These are phyloP conservation scores for Phyllostomus hastatus DNA, from an alignment of 2,113 vertebrate species.

Conservation along the genomic window DNA sequence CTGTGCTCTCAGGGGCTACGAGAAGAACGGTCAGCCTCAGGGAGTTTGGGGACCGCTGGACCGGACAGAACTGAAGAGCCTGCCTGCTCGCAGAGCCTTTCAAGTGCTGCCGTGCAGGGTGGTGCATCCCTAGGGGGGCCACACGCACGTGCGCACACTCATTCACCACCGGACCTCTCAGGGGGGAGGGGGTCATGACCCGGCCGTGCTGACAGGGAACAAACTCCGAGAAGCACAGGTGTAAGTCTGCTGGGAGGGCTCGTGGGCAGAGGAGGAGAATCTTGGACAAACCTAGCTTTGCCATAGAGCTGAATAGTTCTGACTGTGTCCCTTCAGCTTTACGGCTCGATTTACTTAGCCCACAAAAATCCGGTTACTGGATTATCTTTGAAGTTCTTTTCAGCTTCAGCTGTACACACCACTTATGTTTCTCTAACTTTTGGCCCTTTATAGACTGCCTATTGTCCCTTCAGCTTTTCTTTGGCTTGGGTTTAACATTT, in stretches of 20 bases:
- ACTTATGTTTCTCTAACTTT: neutral
- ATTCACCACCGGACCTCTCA: neutral
- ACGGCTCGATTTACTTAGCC: neutral
- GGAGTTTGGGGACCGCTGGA: neutral
- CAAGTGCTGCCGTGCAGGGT: neutral
- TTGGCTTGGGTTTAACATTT: conserved; percentile 30
- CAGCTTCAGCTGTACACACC: neutral
- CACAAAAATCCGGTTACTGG: neutral
- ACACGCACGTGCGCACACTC: neutral
- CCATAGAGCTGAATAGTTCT: neutral
- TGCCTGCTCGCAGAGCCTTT: neutral
- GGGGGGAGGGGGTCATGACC: neutral
- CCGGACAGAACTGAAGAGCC: too few species aligned
- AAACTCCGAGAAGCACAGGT: neutral
- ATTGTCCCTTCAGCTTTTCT: conserved; percentile 30
- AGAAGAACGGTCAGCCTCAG: neutral
- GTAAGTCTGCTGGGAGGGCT: neutral
- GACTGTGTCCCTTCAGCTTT: neutral
- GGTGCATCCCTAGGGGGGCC: neutral
- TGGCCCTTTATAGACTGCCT: conserved; percentile 27
- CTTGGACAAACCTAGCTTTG: neutral
- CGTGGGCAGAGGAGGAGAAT: neutral
- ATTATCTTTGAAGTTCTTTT: neutral
- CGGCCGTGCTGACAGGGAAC: neutral
- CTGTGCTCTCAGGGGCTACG: neutral